A percentile compares a stretch with the other conserved stretches of the same genome.
phyloP scores from a whole-genome alignment of 2,797 vertebrate species.

The Pipistrellus pipistrellus region DNA sequence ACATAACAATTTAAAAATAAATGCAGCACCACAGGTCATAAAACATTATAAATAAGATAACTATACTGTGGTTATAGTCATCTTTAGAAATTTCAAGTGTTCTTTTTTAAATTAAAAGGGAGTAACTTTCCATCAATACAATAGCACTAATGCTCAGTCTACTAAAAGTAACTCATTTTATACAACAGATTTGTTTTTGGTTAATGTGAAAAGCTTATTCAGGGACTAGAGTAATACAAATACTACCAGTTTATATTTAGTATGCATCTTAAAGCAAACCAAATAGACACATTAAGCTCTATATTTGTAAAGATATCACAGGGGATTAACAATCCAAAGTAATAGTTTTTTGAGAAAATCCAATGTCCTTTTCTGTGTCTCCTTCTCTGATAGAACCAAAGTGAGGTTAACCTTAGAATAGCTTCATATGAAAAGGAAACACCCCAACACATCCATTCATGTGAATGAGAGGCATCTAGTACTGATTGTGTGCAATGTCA shows the following conservation, averaged over 20 bases:
- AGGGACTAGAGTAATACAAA: not conserved
- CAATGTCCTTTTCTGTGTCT: not conserved
- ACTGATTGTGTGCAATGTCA: not conserved
- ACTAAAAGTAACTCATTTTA: not conserved
- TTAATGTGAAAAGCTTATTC: not conserved
- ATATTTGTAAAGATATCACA: constrained; percentile 1
- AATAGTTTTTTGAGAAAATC: not conserved
- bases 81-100: not conserved
- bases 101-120: not conserved
- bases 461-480: not conserved
- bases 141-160: not conserved
- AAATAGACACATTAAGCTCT: not conserved
- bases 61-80: not conserved
- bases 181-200: not conserved
- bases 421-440: not conserved
- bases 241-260: not conserved
- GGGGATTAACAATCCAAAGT: not conserved
- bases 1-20: not conserved
- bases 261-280: not conserved
- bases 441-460: not conserved
- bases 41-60: not conserved
- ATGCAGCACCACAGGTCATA: not conserved
- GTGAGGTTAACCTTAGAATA: not conserved
- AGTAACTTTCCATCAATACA: not conserved
- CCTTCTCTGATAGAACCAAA: not conserved